Evolutionary conservation across 2,888 invertebrate species (phyloP), one percentile per base, ranked within the genome.

Genomic region (Coelinius sp.): DNA sequence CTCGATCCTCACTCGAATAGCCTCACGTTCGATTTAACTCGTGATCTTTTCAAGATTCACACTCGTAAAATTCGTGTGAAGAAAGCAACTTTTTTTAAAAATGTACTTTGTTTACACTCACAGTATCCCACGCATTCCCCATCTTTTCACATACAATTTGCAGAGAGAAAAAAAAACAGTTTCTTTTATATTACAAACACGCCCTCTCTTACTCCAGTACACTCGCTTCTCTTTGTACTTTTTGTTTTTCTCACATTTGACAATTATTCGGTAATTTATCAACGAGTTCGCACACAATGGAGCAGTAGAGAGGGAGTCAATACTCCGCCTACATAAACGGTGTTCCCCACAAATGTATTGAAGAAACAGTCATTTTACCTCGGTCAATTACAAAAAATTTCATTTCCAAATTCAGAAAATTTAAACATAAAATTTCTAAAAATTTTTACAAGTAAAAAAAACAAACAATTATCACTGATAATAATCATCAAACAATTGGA

Each of bases 221-320:
- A 66, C 62, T 65, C 75, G 67, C 70, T 75, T 77, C 71, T 71
- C 62, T 73, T 52, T 59, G n/a, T 56, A 70, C 73, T 31, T 49
- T 53, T 56, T 68, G 71, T 66, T 71, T 56, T 83, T 82, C 80
- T 83, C 82, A 80, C 82, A 82, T 85, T 87, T 86, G 85, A 86
- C 87, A 87, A 88, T 88, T 88, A 88, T 87, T 88, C 87, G 86
- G 85, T 87, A 88, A 88, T 88, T 88, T 88, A 88, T 88, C 87
- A 88, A 87, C 63, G 84, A 83, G 79, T 82, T 81, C 78, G 80
- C 82, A 82, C 81, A 87, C 87, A 87, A 88, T 87, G 86, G 87
- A 68, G 76, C 76, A 80, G 80, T 41, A 41, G 38, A 41, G 63
- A 38, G 63, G 41, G 38, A 63, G 20, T 20, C 14, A n/a, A 63